Evolutionary conservation across 2,797 vertebrate species (phyloP), one percentile per base, ranked within the genome.

Genomic region (Lophius americanus): DNA sequence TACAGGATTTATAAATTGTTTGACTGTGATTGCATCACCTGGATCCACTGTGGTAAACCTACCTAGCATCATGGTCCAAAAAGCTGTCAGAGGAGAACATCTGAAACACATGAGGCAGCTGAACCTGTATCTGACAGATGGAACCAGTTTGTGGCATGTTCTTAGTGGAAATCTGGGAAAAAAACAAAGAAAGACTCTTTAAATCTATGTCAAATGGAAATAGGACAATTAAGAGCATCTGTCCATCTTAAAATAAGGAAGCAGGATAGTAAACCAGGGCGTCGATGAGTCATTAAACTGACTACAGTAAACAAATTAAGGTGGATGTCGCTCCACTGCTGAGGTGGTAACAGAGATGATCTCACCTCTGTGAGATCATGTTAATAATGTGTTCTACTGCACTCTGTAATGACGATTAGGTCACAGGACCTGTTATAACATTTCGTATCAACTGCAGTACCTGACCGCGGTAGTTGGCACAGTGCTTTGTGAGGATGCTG

Each of bases 21-120:
- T 13, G 36, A 10, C 23, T 36, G 46, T 32, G 42, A 39, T 2
- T 7, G 32, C 9, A 2, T 10, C 10, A 35, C 14, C 14, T 42
- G 13, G 47, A 42, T 56, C 41, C 58, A 12, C 52, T 9, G 23
- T 47, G 3, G 12, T 43, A 6, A 35, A 2, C 69, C 84, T 91
- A 98, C 97, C 98, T 95, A 55, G 93, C 76, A 41, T 99, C 95
- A 3, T 96, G 90, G 23, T 96, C 93, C 65, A 93, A 76, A 41
- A 94, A 85, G 76, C 84, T 96, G 77, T 95, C 92, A 1, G 91
- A 89, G 44, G 94, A 89, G 52, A 99, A 91, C 81, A 95, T 94
- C 88, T 96, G 96, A 79, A 99, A 98, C 52, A 99, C 95, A 0
- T 99, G 98, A 13, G 97, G 98, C 74, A 99, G 93, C 90, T 99